Evolutionary conservation across 2,113 vertebrate genomes (phyloP), one percentile per base, ranked within the genome.

Genomic region (Marmota flaviventris): DNA sequence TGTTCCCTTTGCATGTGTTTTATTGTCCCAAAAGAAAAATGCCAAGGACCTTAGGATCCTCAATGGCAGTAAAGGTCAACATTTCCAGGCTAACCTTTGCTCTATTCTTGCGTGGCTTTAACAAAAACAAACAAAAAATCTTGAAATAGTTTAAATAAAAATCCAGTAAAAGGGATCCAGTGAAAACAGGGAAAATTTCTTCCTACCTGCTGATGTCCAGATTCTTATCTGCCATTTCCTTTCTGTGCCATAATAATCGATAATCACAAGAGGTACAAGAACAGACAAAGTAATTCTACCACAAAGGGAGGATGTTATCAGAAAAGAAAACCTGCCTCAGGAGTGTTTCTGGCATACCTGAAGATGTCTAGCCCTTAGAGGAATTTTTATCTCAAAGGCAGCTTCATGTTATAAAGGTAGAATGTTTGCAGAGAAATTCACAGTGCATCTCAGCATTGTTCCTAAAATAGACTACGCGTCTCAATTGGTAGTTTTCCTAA

Each of bases 341-440:
- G 29, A 82, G 8, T 48, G n/a, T 39, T 69, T 10, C 24, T 85
- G 34, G 42, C 85, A 95, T 93, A n/a, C 61, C 51, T 77, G 77
- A 73, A 85, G 85, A 67, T 81, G 18, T 89, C 67, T 58, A 45
- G 24, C 48, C 27, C 29, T 75, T 56, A 79, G 61, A 76, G 32
- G 14, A 70, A 67, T 67, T 9, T 85, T 92, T 75, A 81, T 53
- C 85, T 69, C 78, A 79, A 92, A 72, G 48, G 18, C 5, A 81
- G 34, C 3, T 73, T 92, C 34, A 4, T 42, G 48, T 14, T 27
- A 61, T 12, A 32, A 92, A 78, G 25, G 73, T 17, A 91, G 69
- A 83, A 79, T 34, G 45, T 67, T 86, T 87, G 83, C n/a, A 81
- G 29, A 63, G 29, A 85, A 92, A 92, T 65, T 58, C 45, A 81